A percentile compares a stretch with the other conserved stretches of the same genome.
Evolutionary conservation across 2,888 invertebrate genomes (phyloP).

Genomic region (Athalia circularis): DNA sequence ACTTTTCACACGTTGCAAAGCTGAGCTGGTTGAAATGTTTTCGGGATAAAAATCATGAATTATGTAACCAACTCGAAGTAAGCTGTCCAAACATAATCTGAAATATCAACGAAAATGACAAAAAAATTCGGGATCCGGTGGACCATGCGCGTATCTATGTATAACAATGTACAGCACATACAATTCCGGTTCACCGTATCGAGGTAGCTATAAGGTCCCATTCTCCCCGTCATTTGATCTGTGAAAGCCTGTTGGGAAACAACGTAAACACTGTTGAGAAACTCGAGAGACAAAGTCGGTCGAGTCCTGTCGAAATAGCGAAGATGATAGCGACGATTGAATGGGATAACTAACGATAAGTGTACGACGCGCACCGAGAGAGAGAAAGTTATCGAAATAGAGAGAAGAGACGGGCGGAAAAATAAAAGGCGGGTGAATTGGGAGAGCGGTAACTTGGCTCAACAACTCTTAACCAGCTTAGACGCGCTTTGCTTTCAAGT

Average conservation of each 20-base stretch:
- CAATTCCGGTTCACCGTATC: no score
- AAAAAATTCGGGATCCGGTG: neutral
- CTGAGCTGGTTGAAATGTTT: neutral
- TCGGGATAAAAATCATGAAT: neutral
- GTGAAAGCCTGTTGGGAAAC: neutral
- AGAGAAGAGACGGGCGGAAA: neutral
- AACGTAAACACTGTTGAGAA: neutral
- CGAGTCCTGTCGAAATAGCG: neutral
- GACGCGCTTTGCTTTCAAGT: slow-evolving; percentile 36
- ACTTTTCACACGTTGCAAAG: neutral
- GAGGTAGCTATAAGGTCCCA: neutral
- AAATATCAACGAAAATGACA: neutral
- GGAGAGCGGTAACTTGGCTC: slow-evolving; percentile 19
- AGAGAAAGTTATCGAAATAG: neutral
- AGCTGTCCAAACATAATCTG: neutral
- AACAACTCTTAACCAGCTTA: slow-evolving; percentile 44
- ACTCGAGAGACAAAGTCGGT: no score
- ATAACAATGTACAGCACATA: no score
- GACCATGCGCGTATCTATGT: no score
- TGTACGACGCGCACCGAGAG: neutral
- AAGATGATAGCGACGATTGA: neutral
- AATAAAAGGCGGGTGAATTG: neutral
- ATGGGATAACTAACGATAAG: slow-evolving; percentile 9
- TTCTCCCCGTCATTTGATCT: neutral
- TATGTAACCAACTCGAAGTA: neutral